Conservation (phyloP, 1,140 invertebrate species). For the Mylabris phalerata region DNA sequence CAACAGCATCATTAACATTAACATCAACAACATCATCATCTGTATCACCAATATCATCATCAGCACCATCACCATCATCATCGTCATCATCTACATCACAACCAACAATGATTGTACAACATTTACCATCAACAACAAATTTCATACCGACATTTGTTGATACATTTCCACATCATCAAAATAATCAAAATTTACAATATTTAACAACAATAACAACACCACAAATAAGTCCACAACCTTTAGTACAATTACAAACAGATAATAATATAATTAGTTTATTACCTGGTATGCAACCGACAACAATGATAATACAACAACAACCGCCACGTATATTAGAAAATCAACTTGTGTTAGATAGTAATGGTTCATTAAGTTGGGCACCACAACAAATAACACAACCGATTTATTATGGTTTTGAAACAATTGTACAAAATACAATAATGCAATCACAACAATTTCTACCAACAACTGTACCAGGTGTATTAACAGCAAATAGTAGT, state of each 20-base stretch:
- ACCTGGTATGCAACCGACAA: slow-evolving; percentile 53
- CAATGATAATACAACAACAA: slow-evolving; percentile 35
- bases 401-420: slow-evolving; percentile 73
- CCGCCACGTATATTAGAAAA: slow-evolving; percentile 30
- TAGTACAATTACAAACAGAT: slow-evolving; percentile 49
- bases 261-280: slow-evolving; percentile 57
- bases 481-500: slow-evolving; percentile 67
- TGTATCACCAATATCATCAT: no score
- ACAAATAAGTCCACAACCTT: slow-evolving; percentile 39
- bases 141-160: slow-evolving; percentile 63
- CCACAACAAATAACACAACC: slow-evolving; percentile 48
- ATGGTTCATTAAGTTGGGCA: slow-evolving; percentile 37
- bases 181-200: slow-evolving; percentile 62
- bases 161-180: slow-evolving; percentile 49
- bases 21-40: no score
- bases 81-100: neutral
- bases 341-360: slow-evolving; percentile 37
- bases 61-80: neutral
- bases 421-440: slow-evolving; percentile 76
- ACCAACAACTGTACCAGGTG: slow-evolving; percentile 66
- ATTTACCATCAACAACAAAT: slow-evolving; percentile 55
- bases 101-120: slow-evolving; percentile 50
- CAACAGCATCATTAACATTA: neutral
- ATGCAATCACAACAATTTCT: slow-evolving; percentile 79
- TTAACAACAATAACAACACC: slow-evolving; percentile 56